These are phyloP conservation scores for Megalonaias nervosa DNA, from an alignment of 1,140 invertebrate species.

Conservation along the genomic window DNA sequence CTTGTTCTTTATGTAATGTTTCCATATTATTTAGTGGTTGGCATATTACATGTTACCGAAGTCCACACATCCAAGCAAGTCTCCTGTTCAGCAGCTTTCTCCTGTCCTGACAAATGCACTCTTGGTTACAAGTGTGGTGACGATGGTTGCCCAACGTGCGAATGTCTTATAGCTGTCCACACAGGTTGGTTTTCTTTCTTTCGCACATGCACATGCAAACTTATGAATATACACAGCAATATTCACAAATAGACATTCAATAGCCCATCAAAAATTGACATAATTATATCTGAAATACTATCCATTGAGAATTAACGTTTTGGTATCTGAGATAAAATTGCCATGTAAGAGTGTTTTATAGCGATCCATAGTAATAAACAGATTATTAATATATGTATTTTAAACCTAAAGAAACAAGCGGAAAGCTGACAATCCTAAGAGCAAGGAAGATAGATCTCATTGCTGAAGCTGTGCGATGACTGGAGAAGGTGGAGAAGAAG, in stretches of 20 bases:
- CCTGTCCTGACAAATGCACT: slow-evolving; percentile 40
- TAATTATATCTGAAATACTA: too few relatives aligned
- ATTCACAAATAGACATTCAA: not conserved
- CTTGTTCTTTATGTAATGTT: too few relatives aligned
- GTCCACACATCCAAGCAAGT: slow-evolving; percentile 36
- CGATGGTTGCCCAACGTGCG: slow-evolving; percentile 47
- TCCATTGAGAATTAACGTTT: not conserved
- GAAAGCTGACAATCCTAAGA: too few relatives aligned
- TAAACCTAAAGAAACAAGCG: too few relatives aligned
- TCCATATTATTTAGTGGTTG: slow-evolving; percentile 30
- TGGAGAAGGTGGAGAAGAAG: not conserved
- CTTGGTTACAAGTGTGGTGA: slow-evolving; percentile 48
- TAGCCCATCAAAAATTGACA: too few relatives aligned
- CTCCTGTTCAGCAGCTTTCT: slow-evolving; percentile 33
- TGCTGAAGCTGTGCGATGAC: not conserved
- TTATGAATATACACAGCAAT: not conserved
- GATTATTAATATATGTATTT: too few relatives aligned
- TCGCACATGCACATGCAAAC: not conserved
- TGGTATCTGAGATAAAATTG: slow-evolving; percentile 7
- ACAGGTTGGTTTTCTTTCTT: slow-evolving; percentile 1
- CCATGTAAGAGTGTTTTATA: not conserved
- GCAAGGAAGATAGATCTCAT: slow-evolving; percentile 2
- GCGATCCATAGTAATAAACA: not conserved
- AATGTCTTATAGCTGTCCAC: slow-evolving; percentile 38
- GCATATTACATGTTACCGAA: slow-evolving; percentile 32